Evolutionary conservation across 2,113 vertebrate species (phyloP).

Genomic region (Leptocoma aspasia): DNA sequence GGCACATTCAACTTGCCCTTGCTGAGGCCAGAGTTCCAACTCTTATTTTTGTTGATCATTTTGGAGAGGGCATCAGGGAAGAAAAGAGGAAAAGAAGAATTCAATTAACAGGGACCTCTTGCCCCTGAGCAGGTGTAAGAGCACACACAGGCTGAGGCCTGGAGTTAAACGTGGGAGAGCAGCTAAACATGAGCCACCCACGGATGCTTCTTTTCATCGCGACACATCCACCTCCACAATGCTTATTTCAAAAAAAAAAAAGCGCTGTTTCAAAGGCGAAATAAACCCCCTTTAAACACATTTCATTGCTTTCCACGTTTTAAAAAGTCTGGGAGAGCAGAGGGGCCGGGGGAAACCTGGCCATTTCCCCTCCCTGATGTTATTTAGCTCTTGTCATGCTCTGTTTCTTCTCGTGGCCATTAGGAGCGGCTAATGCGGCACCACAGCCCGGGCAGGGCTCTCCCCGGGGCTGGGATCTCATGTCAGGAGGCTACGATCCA

Average conservation of each 20-base stretch:
- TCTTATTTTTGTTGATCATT: not conserved
- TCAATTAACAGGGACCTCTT: not conserved
- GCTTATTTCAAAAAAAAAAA: not conserved
- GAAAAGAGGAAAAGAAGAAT: not conserved
- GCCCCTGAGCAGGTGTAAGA: not conserved
- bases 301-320: not conserved
- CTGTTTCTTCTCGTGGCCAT: constrained; percentile 72
- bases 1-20: not conserved
- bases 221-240: not conserved
- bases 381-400: constrained; percentile 75
- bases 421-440: constrained; percentile 70
- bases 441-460: constrained; percentile 62
- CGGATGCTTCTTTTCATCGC: not conserved
- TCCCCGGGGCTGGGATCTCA: constrained; percentile 75
- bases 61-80: not conserved
- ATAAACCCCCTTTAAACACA: not conserved
- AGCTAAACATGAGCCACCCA: not conserved
- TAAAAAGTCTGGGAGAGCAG: not conserved
- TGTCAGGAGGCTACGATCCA: constrained; percentile 71
- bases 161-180: not conserved
- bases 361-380: not conserved
- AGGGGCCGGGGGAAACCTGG: not conserved
- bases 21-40: not conserved
- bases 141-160: not conserved
- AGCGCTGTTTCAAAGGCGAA: not conserved